phyloP scores from a whole-genome alignment of 2,888 invertebrate genomes.

The Zele albiditarsus region DNA sequence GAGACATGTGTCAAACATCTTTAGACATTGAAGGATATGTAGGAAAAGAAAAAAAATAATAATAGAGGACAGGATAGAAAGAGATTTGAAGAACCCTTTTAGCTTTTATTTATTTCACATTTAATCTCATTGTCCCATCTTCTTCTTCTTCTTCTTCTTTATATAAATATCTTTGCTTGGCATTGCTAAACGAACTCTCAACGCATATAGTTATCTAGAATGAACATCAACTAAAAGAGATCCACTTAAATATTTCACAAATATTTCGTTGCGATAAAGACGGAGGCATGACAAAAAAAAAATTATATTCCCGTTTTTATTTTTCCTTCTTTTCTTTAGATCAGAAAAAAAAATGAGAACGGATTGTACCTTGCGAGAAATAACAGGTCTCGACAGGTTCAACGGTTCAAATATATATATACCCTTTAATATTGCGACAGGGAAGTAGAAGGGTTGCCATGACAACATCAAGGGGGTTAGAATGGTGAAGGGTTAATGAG shows the following conservation, averaged over 20 bases:
- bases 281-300: neutral
- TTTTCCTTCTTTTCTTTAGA: neutral
- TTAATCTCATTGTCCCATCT: neutral
- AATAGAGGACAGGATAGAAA: neutral
- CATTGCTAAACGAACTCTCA: constrained; percentile 2
- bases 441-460: constrained; percentile 1
- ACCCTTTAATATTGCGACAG: neutral
- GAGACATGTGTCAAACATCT: neutral
- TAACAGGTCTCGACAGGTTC: neutral
- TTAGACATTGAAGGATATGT: neutral
- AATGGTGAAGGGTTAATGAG: constrained; percentile 18
- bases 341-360: neutral
- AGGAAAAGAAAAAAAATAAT: neutral
- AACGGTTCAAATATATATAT: neutral
- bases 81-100: neutral
- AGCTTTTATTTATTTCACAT: neutral
- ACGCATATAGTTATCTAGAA: neutral
- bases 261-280: neutral
- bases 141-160: neutral
- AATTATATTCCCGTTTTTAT: neutral
- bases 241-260: constrained; percentile 10
- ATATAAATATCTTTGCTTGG: neutral
- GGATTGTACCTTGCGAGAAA: neutral
- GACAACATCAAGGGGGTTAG: neutral
- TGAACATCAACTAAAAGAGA: neutral